A percentile compares a stretch with the other conserved stretches of the same genome.
phyloP scores from a whole-genome alignment of 1,140 invertebrate species.

The Acyrthosiphon pisum region DNA sequence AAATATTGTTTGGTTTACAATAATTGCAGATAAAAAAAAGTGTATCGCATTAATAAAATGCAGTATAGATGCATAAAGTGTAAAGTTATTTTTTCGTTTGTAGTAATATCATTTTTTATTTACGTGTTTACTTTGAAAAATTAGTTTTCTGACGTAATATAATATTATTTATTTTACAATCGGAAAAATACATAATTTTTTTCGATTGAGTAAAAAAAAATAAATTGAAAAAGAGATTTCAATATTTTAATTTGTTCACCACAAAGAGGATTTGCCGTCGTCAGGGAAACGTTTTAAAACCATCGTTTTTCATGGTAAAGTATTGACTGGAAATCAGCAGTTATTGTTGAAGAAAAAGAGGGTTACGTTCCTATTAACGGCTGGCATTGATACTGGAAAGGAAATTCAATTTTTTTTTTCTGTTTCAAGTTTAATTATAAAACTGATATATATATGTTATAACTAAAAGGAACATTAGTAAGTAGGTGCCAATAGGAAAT shows the following conservation, averaged over 20 bases:
- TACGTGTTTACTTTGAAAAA: background rate
- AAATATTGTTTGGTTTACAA: background rate
- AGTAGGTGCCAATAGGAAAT: background rate
- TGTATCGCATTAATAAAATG: background rate
- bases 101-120: background rate
- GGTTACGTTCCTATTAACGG: conserved; percentile 35
- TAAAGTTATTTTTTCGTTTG: background rate
- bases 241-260: conserved; percentile 55
- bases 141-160: conserved; percentile 12
- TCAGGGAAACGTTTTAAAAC: conserved; percentile 52
- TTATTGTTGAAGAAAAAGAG: background rate
- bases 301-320: conserved; percentile 1
- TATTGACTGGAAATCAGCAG: conserved; percentile 50
- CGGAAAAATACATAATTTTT: conserved; percentile 22
- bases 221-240: conserved; percentile 36
- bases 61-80: background rate
- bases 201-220: conserved; percentile 48
- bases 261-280: conserved; percentile 48
- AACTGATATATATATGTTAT: background rate
- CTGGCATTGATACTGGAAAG: conserved; percentile 12
- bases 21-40: background rate
- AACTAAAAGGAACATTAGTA: background rate
- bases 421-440: conserved; percentile 13
- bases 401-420: conserved; percentile 32
- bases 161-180: conserved; percentile 44